Percentiles rank a stretch among this genome's conserved stretches.
Conservation (phyloP, 2,797 vertebrate species). For the Limosa lapponica region DNA sequence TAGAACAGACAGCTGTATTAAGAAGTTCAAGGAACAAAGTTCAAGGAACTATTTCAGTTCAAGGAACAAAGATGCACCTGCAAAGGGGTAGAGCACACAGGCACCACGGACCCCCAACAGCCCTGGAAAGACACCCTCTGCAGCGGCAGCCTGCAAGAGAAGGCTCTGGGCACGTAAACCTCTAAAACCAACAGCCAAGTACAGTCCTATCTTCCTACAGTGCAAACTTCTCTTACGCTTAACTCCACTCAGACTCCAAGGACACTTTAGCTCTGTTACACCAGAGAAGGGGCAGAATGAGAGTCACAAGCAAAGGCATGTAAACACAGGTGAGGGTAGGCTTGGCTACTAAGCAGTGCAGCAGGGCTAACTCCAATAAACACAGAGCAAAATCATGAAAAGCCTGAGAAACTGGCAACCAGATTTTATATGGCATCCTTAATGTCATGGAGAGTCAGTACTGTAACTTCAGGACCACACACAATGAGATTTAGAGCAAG, state of each 20-base stretch:
- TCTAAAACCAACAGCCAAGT: neutral
- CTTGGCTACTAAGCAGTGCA: neutral
- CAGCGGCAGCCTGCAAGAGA: neutral
- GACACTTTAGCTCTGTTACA: neutral
- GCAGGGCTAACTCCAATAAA: neutral
- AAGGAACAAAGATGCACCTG: neutral
- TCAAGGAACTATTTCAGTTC: neutral
- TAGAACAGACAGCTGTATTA: neutral
- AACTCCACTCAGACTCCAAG: neutral
- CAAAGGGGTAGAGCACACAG: neutral
- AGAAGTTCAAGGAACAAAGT: neutral
- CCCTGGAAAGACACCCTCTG: neutral
- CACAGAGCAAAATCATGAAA: neutral
- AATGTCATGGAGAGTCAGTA: neutral
- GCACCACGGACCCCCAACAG: accelerated
- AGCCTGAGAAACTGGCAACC: neutral
- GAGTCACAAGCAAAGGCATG: neutral
- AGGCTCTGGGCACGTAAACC: neutral
- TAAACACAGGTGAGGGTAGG: neutral
- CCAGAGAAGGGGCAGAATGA: neutral
- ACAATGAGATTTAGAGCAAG: neutral
- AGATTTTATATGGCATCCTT: neutral
- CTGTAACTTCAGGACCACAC: neutral
- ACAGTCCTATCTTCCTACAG: neutral
- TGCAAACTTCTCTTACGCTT: neutral